These are phyloP conservation scores for Pangasius macronema DNA, from an alignment of 2,797 vertebrate genomes.

Conservation along the genomic window DNA sequence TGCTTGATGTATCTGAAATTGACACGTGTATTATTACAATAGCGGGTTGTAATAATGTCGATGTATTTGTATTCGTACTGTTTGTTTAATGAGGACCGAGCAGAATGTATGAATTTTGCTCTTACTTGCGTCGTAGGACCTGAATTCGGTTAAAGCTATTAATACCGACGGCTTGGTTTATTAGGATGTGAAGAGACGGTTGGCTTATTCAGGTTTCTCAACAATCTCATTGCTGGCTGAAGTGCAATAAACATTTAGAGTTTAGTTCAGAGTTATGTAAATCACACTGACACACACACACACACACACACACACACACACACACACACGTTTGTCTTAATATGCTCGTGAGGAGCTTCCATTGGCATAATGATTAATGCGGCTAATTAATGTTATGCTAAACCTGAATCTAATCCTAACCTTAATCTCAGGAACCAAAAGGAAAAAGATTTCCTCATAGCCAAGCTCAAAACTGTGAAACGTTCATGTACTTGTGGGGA, in stretches of 20 bases:
- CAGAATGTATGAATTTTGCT: neutral
- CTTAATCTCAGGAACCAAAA: no score
- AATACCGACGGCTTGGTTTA: neutral
- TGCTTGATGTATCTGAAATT: neutral
- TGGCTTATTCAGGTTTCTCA: neutral
- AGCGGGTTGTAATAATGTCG: neutral
- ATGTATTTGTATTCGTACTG: neutral
- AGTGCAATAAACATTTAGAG: neutral
- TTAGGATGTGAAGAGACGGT: slow-evolving; percentile 7
- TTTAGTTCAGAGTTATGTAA: no score
- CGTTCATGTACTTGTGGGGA: no score
- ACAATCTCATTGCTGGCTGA: neutral
- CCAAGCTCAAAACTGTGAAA: no score
- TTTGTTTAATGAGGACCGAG: neutral
- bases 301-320: neutral
- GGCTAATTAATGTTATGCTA: no score
- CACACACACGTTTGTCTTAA: no score
- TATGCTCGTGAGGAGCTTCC: no score
- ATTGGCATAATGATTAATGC: no score
- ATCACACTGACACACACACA: neutral
- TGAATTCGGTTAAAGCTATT: neutral
- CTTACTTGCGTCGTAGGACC: neutral
- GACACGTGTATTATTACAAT: neutral
- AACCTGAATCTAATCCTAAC: no score
- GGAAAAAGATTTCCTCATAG: no score